Evolutionary conservation across 2,797 vertebrate genomes (phyloP), one percentile per base, ranked within the genome.

Genomic region (Hybognathus amarus): DNA sequence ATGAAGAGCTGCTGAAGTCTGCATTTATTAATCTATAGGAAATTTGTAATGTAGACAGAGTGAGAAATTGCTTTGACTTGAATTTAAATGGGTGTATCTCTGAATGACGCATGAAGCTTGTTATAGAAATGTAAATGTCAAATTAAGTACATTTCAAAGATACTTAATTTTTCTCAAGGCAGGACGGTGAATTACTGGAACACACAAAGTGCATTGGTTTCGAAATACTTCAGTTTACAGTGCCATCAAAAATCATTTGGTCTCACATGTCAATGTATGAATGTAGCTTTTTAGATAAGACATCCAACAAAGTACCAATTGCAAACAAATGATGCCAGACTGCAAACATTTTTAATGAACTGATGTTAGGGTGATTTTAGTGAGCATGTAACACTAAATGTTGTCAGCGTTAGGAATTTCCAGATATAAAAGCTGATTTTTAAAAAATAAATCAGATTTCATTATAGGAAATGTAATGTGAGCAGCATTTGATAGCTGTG

Each of bases 401-500:
- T 27, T 61, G 12, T 30, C 27, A 63, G 59, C 13, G 6, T 30
- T 63, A 63, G 27, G 24, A 30, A 27, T 24, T 12, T 24, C 56
- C 2, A 24, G 54, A 24, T 63, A 27, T 30, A 17, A 63, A 63
- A 63, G 54, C 12, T 61, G 12, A 15, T 24, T 27, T 10, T 13
- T 2, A 4, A 13, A n/a, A 42, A 71, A 71, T 38, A 27, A 27
- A 24, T 38, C 22, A 24, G 15, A 24, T 47, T 30, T 75, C 2
- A 24, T 76, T 15, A 47, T n/a, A 77, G 61, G 33, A 56, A 56
- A 27, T 73, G 27, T 67, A 68, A 36, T 86, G 30, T 30, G 61
- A 95, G 94, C 95, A 88, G 86, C 70, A 89, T 94, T 95, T 91
- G 94, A 97, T 97, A 97, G 94, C 93, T 95, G 95, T 97, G 96